These are phyloP conservation scores for Drymonia ruficornis DNA, from an alignment of 2,888 invertebrate species.

Conservation along the genomic window DNA sequence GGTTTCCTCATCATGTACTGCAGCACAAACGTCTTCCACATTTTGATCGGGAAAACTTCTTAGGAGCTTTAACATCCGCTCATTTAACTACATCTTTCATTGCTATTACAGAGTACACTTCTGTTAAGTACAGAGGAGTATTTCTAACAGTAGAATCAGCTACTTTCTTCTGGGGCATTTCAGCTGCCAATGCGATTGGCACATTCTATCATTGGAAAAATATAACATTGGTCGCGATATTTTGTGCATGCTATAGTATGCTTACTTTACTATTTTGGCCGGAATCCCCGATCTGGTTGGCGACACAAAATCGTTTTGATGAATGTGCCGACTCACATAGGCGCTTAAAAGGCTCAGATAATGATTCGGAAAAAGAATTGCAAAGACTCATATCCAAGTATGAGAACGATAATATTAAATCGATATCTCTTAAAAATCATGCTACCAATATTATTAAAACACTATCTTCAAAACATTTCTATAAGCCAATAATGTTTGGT, in stretches of 20 bases:
- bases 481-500: constrained; percentile 15
- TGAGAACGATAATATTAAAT: constrained; percentile 7
- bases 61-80: constrained; percentile 24
- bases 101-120: constrained; percentile 22
- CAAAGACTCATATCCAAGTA: constrained; percentile 15
- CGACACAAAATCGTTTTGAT: constrained; percentile 16
- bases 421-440: background rate
- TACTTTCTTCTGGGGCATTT: constrained; percentile 24
- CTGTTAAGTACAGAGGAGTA: constrained; percentile 31
- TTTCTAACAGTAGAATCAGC: constrained; percentile 40
- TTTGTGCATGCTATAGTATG: constrained; percentile 27
- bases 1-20: constrained; percentile 29
- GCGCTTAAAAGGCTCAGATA: constrained; percentile 35
- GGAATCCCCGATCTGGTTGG: constrained; percentile 48
- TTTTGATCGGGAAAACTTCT: constrained; percentile 40
- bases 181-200: constrained; percentile 40
- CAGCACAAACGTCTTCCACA: constrained; percentile 26
- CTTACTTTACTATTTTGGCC: constrained; percentile 35
- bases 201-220: constrained; percentile 47
- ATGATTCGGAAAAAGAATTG: constrained; percentile 24
- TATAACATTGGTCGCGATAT: constrained; percentile 33
- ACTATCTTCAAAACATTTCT: constrained; percentile 14
- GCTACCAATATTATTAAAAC: constrained; percentile 1
- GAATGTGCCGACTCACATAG: constrained; percentile 28
- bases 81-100: constrained; percentile 16